These are phyloP conservation scores for Eupristina koningsbergeri DNA, from an alignment of 1,140 invertebrate species.

Conservation along the genomic window DNA sequence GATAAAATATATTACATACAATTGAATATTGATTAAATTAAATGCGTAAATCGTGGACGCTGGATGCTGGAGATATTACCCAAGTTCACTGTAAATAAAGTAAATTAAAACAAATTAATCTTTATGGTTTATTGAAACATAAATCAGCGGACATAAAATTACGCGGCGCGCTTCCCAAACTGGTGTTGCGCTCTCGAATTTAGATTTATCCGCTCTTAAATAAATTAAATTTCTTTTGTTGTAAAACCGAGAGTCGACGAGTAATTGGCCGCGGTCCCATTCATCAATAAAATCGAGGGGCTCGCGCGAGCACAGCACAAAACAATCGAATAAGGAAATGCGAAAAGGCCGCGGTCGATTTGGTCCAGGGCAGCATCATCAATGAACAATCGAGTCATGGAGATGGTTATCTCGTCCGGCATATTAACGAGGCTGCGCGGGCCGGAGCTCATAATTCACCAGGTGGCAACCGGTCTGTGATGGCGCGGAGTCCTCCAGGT, in stretches of 20 bases:
- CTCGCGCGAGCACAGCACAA: too few relatives aligned
- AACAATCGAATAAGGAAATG: constrained; percentile 21
- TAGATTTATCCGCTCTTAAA: background rate
- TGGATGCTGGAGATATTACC: background rate
- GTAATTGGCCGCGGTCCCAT: background rate
- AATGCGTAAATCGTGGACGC: too few relatives aligned
- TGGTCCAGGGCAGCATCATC: background rate
- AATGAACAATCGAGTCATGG: constrained; percentile 5
- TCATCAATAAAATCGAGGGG: background rate
- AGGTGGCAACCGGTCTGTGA: constrained; percentile 7
- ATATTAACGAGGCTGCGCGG: background rate
- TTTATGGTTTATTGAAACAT: too few relatives aligned
- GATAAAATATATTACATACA: background rate
- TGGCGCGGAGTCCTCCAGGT: background rate
- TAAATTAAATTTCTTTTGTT: background rate
- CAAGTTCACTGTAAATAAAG: background rate
- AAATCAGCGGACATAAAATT: too few relatives aligned
- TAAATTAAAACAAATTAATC: background rate
- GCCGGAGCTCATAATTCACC: constrained; percentile 21
- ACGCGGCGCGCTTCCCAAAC: too few relatives aligned
- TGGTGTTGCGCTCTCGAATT: too few relatives aligned
- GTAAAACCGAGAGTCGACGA: background rate
- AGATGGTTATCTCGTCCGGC: constrained; percentile 14
- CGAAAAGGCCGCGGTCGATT: background rate
- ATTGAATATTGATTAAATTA: background rate